Conservation (phyloP, 2,888 invertebrate species). For the Prenolepis imparis region DNA sequence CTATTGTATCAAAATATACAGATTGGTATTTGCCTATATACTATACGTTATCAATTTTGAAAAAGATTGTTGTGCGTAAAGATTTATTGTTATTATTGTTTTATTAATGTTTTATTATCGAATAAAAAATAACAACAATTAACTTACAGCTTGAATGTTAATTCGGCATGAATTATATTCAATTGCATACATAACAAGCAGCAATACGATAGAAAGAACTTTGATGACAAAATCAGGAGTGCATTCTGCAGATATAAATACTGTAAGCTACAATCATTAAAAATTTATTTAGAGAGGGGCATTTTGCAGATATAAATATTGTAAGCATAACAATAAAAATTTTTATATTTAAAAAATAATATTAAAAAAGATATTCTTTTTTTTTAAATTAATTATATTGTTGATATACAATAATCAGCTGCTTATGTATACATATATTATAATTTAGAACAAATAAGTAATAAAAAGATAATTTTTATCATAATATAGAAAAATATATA, state of each 20-base stretch:
- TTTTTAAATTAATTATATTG: neutral
- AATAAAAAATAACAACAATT: neutral
- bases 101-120: neutral
- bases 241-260: slow-evolving; percentile 4
- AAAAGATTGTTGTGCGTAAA: neutral
- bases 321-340: slow-evolving; percentile 5
- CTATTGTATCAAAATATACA: neutral
- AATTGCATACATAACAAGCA: neutral
- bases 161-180: neutral
- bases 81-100: no score
- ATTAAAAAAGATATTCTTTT: neutral
- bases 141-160: slow-evolving; percentile 6
- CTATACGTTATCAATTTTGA: neutral
- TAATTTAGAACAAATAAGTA: neutral
- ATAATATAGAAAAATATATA: no score
- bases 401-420: neutral
- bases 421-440: neutral
- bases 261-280: slow-evolving; percentile 24
- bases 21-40: neutral
- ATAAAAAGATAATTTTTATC: no score
- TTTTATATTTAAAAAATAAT: neutral
- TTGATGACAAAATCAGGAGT: neutral
- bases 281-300: neutral
- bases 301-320: slow-evolving; percentile 16
- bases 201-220: neutral